A percentile compares a stretch with the other conserved stretches of the same genome.
Conservation (phyloP, 2,888 invertebrate species). For the Polyommatus iphigenia region DNA sequence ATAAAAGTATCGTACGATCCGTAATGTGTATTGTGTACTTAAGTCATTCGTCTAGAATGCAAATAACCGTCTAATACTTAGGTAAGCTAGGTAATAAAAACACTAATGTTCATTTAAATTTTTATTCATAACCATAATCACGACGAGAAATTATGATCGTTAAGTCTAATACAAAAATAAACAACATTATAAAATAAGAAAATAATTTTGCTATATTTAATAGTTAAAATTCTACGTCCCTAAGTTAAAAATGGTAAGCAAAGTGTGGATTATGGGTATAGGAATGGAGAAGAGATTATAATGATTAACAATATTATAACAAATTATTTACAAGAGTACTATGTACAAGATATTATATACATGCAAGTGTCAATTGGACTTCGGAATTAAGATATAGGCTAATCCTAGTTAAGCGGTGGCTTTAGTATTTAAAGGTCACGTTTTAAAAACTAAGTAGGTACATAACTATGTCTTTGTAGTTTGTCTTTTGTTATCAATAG, state of each 20-base stretch:
- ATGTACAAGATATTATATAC: conserved; percentile 25
- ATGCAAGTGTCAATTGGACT: not conserved
- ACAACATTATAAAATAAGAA: conserved; percentile 14
- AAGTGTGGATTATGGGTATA: not conserved
- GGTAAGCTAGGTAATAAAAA: not conserved
- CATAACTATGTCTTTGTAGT: no score
- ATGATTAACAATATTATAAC: conserved; percentile 5
- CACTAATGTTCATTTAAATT: not conserved
- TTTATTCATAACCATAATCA: conserved; percentile 27
- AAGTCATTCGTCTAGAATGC: no score
- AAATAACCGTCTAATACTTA: no score
- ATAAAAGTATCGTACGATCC: no score
- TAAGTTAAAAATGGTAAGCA: conserved; percentile 19
- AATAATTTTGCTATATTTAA: conserved; percentile 14
- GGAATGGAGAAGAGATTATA: not conserved
- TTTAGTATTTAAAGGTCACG: no score
- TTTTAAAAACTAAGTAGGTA: not conserved
- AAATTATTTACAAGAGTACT: conserved; percentile 20
- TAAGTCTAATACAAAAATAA: conserved; percentile 26
- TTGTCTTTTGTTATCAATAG: no score
- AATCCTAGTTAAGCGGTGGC: not conserved
- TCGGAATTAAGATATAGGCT: not conserved
- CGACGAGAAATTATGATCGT: conserved; percentile 5
- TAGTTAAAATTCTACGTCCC: conserved; percentile 23
- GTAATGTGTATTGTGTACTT: no score